Evolutionary conservation across 2,113 vertebrate species (phyloP).

Genomic region (Sylvietta virens): DNA sequence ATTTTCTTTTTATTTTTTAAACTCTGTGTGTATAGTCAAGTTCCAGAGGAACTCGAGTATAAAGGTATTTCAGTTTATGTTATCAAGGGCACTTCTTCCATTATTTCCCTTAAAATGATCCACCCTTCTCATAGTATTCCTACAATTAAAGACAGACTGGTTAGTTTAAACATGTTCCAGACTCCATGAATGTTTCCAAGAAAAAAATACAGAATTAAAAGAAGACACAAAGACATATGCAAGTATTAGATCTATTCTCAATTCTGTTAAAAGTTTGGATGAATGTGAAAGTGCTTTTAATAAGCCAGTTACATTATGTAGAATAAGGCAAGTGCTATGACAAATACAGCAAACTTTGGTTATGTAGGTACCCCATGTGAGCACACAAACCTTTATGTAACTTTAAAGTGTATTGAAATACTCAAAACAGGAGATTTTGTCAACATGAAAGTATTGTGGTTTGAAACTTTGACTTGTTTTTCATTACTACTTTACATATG

Average conservation of each 20-base stretch:
- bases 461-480: not conserved
- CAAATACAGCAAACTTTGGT: not conserved
- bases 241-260: not conserved
- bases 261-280: not conserved
- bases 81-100: not conserved
- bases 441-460: not conserved
- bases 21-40: not conserved
- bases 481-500: not conserved
- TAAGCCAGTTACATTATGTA: not conserved
- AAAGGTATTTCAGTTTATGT: not conserved
- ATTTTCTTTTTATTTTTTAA: not conserved
- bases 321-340: not conserved
- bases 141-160: not conserved
- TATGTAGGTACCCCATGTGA: not conserved
- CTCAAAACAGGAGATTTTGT: not conserved
- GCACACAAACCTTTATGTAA: not conserved
- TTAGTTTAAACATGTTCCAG: not conserved
- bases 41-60: not conserved
- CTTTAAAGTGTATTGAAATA: not conserved
- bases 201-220: not conserved
- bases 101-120: not conserved
- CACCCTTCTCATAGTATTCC: not conserved
- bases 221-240: not conserved
- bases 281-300: not conserved
- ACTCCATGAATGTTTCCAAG: not conserved